These are phyloP conservation scores for Scaptomyza cyrtandrae DNA, from an alignment of 2,888 invertebrate genomes.

Conservation along the genomic window DNA sequence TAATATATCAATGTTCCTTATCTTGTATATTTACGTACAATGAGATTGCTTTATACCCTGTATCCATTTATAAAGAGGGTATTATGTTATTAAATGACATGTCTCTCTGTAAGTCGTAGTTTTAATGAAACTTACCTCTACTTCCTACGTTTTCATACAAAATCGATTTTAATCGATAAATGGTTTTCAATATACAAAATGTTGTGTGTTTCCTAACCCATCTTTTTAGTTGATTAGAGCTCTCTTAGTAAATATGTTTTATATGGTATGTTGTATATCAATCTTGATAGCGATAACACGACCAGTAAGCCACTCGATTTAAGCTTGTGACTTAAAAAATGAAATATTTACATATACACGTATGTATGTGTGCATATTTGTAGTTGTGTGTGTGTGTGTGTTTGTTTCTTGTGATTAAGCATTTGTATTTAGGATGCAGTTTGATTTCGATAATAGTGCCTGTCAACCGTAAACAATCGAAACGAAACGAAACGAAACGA, in stretches of 20 bases:
- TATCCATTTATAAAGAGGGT: too few relatives aligned
- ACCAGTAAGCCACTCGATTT: conserved; percentile 41
- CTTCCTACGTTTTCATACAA: background rate
- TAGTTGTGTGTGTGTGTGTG: background rate
- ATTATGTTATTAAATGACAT: too few relatives aligned
- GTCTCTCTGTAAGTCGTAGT: too few relatives aligned
- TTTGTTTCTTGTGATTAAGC: background rate
- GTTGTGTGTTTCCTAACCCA: background rate
- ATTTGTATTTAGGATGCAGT: conserved; percentile 17
- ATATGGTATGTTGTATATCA: conserved; percentile 52
- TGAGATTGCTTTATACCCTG: background rate
- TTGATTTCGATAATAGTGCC: background rate
- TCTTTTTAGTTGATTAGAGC: too few relatives aligned
- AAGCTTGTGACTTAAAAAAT: conserved; percentile 24
- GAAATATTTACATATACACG: conserved; percentile 6
- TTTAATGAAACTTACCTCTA: too few relatives aligned
- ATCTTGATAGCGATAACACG: conserved; percentile 56
- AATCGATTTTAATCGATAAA: background rate
- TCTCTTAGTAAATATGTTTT: background rate
- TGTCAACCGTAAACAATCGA: background rate
- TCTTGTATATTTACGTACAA: too few relatives aligned
- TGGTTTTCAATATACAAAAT: background rate
- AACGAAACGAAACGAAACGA: background rate
- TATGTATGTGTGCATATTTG: background rate
- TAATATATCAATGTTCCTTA: too few relatives aligned